A percentile compares a stretch with the other conserved stretches of the same genome.
Conservation (phyloP, 1,140 invertebrate species). For the Monochamus saltuarius region DNA sequence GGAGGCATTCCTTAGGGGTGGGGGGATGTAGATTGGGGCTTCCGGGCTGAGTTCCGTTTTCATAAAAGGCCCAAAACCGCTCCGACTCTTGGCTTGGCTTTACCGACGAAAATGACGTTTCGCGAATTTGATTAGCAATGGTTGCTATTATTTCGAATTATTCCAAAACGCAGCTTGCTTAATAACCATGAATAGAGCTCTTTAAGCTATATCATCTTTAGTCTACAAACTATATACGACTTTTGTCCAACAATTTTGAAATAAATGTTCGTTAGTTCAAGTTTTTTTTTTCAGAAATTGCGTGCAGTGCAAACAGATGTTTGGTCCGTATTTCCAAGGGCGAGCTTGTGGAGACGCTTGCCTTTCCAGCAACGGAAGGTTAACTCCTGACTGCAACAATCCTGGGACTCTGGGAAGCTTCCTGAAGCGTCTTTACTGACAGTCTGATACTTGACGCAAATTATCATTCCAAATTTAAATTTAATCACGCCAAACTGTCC, state of each 20-base stretch:
- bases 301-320: slow-evolving; percentile 47
- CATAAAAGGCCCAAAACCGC: background rate
- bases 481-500: no score
- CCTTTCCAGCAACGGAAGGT: slow-evolving; percentile 37
- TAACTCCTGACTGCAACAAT: slow-evolving; percentile 43
- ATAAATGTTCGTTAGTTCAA: background rate
- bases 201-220: no score
- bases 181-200: no score
- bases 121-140: no score
- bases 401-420: slow-evolving; percentile 39
- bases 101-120: no score
- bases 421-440: slow-evolving; percentile 38
- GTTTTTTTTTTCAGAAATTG: slow-evolving; percentile 37
- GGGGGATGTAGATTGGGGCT: slow-evolving; percentile 36
- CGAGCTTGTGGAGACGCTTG: slow-evolving; percentile 43
- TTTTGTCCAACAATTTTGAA: no score
- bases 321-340: slow-evolving; percentile 45
- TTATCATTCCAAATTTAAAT: no score
- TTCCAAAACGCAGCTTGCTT: no score
- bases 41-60: slow-evolving; percentile 38
- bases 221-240: no score
- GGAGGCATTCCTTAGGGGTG: slow-evolving; percentile 19
- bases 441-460: no score
- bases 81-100: no score
- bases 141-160: no score